Conservation (phyloP, 2,113 vertebrate species). For the Physeter macrocephalus region DNA sequence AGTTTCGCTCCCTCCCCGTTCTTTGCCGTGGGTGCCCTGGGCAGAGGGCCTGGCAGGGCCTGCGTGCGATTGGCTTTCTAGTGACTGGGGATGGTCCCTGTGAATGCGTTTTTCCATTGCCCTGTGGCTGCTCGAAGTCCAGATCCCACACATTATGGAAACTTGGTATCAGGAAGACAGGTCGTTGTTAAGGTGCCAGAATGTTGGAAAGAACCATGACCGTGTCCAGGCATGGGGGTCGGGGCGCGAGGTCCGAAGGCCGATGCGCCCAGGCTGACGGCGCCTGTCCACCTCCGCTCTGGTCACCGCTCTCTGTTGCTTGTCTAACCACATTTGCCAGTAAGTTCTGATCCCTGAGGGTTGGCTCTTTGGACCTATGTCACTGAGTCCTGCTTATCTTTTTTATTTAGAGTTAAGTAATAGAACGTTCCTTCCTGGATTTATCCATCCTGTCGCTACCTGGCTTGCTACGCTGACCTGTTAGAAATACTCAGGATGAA, state of each 20-base stretch:
- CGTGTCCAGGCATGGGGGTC: accelerated
- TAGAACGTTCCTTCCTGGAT: not conserved
- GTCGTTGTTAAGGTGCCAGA: accelerated
- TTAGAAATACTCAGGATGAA: not conserved
- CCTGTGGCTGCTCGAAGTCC: not conserved
- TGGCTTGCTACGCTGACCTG: not conserved
- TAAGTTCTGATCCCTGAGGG: too few species aligned
- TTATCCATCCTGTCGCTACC: too few species aligned
- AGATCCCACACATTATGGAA: not conserved
- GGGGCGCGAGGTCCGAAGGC: accelerated
- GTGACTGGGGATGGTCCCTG: not conserved
- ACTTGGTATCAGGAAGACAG: accelerated
- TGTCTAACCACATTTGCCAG: accelerated
- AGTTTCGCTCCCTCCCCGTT: accelerated
- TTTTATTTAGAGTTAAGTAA: accelerated
- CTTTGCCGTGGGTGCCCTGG: accelerated
- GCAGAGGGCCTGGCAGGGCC: too few species aligned
- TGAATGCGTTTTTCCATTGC: accelerated
- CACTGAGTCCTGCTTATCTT: too few species aligned
- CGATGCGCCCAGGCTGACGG: accelerated
- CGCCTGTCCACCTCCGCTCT: accelerated
- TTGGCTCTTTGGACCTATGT: too few species aligned
- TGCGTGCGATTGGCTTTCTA: not conserved
- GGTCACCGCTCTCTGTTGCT: accelerated
- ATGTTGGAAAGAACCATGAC: accelerated